Evolutionary conservation across 64 coral and sea anemone genomes (phyloP).

Genomic region (Porites australiensis): DNA sequence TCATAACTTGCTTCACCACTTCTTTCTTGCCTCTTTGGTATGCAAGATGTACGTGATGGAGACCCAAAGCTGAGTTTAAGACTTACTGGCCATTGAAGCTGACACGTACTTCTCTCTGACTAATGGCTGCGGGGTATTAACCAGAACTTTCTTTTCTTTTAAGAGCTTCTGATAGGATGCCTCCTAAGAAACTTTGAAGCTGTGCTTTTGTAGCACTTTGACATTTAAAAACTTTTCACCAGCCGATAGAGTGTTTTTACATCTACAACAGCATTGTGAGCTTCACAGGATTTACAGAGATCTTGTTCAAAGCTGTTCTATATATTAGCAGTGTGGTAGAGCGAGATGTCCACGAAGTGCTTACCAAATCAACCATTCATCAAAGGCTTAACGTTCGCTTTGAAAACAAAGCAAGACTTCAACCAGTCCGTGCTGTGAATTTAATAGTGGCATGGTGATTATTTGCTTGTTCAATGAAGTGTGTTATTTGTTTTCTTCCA

Average conservation of each 20-base stretch:
- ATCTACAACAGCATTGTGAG: conserved; percentile 67
- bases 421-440: too few species aligned
- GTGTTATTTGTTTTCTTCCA: too few species aligned
- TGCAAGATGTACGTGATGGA: conserved; percentile 16
- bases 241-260: conserved; percentile 47
- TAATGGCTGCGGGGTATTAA: background rate
- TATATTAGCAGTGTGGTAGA: too few species aligned
- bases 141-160: background rate
- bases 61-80: background rate
- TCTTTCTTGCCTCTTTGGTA: conserved; percentile 26
- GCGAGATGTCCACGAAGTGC: too few species aligned
- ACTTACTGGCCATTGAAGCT: conserved; percentile 18
- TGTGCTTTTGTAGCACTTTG: background rate
- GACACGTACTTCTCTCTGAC: background rate
- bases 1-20: conserved; percentile 39
- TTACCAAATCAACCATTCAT: too few species aligned
- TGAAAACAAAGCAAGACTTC: too few species aligned
- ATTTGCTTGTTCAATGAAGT: too few species aligned
- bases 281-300: conserved; percentile 11
- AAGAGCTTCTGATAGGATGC: background rate
- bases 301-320: too few species aligned
- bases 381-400: too few species aligned
- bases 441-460: too few species aligned
- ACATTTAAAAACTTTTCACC: background rate
- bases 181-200: conserved; percentile 2